Conservation (phyloP, 2,888 invertebrate genomes). For the Belgica antarctica region DNA sequence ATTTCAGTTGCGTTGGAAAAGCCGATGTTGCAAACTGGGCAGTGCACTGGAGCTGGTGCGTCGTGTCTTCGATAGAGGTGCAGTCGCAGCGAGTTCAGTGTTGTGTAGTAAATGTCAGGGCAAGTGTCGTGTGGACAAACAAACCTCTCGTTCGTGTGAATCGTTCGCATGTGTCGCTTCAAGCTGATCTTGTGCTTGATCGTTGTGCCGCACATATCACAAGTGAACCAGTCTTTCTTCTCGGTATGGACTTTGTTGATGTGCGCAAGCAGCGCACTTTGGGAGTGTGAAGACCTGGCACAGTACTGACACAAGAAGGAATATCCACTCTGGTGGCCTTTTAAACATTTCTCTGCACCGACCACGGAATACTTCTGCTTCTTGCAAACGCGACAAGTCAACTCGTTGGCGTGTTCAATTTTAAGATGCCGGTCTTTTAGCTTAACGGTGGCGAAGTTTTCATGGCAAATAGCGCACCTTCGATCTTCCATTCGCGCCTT, state of each 20-base stretch:
- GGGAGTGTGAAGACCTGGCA: too few species aligned
- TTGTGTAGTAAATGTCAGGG: not conserved
- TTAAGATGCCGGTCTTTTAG: not conserved
- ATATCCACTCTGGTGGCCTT: not conserved
- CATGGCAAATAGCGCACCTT: not conserved
- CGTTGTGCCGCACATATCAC: not conserved
- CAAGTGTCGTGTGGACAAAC: too few species aligned
- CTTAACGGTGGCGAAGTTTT: not conserved
- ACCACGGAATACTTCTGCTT: not conserved
- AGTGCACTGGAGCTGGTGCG: not conserved
- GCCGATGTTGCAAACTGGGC: not conserved
- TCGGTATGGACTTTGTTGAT: too few species aligned
- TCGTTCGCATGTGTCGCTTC: too few species aligned
- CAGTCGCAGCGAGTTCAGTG: not conserved
- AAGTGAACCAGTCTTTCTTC: too few species aligned
- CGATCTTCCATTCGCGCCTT: not conserved
- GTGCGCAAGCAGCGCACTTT: too few species aligned
- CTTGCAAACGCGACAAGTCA: not conserved
- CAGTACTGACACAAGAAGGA: not conserved
- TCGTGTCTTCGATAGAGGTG: constrained; percentile 8
- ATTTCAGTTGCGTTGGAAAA: constrained; percentile 4
- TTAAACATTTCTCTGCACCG: not conserved
- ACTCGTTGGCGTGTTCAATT: not conserved
- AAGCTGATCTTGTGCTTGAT: not conserved
- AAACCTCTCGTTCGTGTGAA: too few species aligned